phyloP scores from a whole-genome alignment of 2,888 invertebrate species.

The Herminia tarsipennalis region DNA sequence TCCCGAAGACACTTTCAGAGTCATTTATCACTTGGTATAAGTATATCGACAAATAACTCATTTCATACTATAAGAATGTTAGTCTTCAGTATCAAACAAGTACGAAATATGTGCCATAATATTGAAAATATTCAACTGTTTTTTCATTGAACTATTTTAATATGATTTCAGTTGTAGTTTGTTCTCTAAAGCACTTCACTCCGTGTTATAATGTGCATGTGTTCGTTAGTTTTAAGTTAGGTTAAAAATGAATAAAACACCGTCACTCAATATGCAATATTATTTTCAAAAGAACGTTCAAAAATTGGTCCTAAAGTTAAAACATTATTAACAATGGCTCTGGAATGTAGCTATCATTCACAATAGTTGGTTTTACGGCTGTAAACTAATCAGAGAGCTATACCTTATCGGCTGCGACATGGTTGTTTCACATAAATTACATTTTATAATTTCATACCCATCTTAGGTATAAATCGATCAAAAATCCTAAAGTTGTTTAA shows the following conservation, averaged over 20 bases:
- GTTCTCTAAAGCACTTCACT: slow-evolving; percentile 70
- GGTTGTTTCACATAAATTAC: slow-evolving; percentile 25
- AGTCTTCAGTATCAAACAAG: slow-evolving; percentile 13
- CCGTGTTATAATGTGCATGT: slow-evolving; percentile 40
- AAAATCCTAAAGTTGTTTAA: slow-evolving; percentile 60
- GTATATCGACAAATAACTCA: no score
- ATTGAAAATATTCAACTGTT: slow-evolving; percentile 12
- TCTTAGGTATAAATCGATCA: slow-evolving; percentile 43
- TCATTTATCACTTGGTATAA: no score
- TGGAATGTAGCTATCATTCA: slow-evolving; percentile 82
- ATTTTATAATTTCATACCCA: slow-evolving; percentile 39
- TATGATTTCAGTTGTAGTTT: background rate
- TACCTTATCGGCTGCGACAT: slow-evolving; percentile 39
- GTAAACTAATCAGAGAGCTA: slow-evolving; percentile 71
- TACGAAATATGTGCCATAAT: slow-evolving; percentile 51
- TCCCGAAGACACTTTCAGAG: no score
- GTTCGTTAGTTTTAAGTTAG: slow-evolving; percentile 18
- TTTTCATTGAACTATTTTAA: no score
- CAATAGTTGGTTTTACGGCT: slow-evolving; percentile 65
- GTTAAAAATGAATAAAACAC: slow-evolving; percentile 55
- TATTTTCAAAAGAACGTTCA: slow-evolving; percentile 85
- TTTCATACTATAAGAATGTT: no score
- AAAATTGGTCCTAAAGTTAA: slow-evolving; percentile 86
- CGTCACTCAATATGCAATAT: slow-evolving; percentile 81
- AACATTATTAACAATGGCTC: slow-evolving; percentile 85